These are phyloP conservation scores for Leptosomus discolor DNA, from an alignment of 2,113 vertebrate genomes.

Conservation along the genomic window DNA sequence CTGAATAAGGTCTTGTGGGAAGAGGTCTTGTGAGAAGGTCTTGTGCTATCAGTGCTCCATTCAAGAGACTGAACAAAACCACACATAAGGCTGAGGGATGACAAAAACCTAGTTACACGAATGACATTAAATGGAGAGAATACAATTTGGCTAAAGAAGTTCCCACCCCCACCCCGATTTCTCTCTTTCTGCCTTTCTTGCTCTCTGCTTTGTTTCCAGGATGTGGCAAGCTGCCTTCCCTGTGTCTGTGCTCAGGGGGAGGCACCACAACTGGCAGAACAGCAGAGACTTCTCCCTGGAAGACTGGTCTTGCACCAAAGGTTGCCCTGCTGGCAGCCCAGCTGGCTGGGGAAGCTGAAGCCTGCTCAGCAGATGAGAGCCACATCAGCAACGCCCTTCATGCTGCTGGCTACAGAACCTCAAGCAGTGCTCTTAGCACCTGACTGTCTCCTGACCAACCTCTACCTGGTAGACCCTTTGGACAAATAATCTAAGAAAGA, in stretches of 20 bases:
- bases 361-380: neutral
- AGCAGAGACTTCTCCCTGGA: neutral
- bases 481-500: neutral
- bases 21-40: neutral
- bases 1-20: neutral
- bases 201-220: neutral
- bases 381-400: neutral
- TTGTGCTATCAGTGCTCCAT: neutral
- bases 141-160: neutral
- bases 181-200: neutral
- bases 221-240: neutral
- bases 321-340: neutral
- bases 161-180: neutral
- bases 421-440: neutral
- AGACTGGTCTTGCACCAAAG: neutral
- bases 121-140: neutral
- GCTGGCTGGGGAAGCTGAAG: neutral
- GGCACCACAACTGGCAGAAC: neutral
- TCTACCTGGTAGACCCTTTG: neutral
- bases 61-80: neutral
- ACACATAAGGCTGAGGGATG: neutral
- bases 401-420: neutral
- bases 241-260: neutral
- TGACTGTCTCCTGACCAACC: neutral
- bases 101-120: neutral